Conservation (phyloP, 2,888 invertebrate species). For the Phragmatobia fuliginosa region DNA sequence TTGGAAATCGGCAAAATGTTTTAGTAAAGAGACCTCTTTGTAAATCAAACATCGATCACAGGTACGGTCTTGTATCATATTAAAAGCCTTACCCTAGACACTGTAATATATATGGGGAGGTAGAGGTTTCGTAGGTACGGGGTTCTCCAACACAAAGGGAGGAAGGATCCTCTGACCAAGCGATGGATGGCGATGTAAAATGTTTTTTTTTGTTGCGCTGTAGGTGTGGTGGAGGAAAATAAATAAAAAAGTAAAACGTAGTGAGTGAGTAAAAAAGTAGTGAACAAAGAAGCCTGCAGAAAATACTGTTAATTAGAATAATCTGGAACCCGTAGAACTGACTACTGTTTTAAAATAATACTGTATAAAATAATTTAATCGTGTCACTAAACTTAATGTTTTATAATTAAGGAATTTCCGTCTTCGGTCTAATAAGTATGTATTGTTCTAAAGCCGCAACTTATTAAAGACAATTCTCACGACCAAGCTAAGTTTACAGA, state of each 20-base stretch:
- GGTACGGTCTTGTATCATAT: background rate
- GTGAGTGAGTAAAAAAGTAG: too few relatives aligned
- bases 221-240: too few relatives aligned
- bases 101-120: too few relatives aligned
- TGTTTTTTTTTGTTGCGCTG: too few relatives aligned
- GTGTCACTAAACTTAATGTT: background rate
- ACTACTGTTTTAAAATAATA: background rate
- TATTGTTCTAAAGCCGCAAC: constrained; percentile 35
- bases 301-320: background rate
- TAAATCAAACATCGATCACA: constrained; percentile 45
- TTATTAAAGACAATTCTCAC: constrained; percentile 40
- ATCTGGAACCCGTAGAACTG: background rate
- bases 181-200: too few relatives aligned
- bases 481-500: constrained; percentile 36
- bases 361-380: background rate
- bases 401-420: constrained; percentile 23
- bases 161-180: too few relatives aligned
- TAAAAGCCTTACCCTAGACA: background rate
- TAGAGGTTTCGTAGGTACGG: too few relatives aligned
- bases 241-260: too few relatives aligned
- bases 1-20: constrained; percentile 69
- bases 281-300: too few relatives aligned
- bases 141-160: too few relatives aligned
- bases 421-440: constrained; percentile 24
- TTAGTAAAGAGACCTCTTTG: constrained; percentile 43